A percentile compares a stretch with the other conserved stretches of the same genome.
Conservation (phyloP, 2,888 invertebrate genomes). For the Biston betularia region DNA sequence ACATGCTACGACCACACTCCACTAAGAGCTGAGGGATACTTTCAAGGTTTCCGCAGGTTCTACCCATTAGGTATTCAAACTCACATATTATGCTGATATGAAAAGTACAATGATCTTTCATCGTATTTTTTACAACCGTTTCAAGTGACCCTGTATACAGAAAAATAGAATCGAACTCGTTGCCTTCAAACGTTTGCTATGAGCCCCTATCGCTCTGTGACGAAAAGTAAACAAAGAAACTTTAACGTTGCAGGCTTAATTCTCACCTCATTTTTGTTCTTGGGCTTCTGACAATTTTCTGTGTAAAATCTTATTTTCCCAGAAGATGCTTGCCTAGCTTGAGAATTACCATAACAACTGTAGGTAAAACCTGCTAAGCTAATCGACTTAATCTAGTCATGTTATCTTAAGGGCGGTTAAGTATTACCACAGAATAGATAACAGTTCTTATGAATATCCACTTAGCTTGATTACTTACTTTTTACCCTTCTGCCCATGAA, state of each 20-base stretch:
- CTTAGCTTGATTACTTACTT: too few species aligned
- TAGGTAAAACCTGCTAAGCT: background rate
- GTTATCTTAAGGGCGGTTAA: background rate
- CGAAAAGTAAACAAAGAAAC: background rate
- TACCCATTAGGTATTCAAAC: too few species aligned
- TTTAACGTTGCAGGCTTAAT: background rate
- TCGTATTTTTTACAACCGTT: background rate
- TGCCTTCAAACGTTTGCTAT: constrained; percentile 1
- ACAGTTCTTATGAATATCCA: background rate
- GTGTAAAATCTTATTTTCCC: constrained; percentile 1
- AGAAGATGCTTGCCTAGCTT: background rate
- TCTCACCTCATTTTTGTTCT: background rate
- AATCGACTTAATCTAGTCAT: background rate
- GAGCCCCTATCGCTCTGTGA: constrained; percentile 2
- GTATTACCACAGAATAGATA: background rate
- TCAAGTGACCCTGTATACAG: background rate
- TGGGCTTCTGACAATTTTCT: constrained; percentile 1
- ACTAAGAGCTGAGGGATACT: too few species aligned
- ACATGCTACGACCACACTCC: too few species aligned
- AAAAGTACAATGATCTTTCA: too few species aligned
- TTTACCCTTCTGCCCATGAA: too few species aligned
- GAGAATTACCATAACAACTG: constrained; percentile 3
- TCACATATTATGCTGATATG: too few species aligned
- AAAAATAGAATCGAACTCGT: background rate
- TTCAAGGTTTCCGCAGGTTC: too few species aligned